These are phyloP conservation scores for Pachycephus smyrnensis DNA, from an alignment of 2,888 invertebrate species.

Conservation along the genomic window DNA sequence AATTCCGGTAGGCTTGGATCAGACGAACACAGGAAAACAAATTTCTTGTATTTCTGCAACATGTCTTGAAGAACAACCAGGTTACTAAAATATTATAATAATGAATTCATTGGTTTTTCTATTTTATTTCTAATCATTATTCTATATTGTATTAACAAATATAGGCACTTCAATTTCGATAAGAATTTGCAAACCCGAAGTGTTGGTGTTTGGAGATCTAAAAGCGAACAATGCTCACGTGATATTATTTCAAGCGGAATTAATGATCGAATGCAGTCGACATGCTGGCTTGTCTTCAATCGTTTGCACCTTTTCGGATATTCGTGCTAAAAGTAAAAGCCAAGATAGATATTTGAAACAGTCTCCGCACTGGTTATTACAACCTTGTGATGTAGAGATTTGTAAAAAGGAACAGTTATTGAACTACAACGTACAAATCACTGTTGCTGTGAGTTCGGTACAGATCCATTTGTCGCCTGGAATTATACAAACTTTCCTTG, in stretches of 20 bases:
- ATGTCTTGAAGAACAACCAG: constrained; percentile 41
- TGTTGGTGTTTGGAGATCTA: constrained; percentile 79
- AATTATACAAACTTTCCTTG: constrained; percentile 78
- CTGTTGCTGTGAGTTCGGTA: constrained; percentile 76
- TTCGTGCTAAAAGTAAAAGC: constrained; percentile 74
- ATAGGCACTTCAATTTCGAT: constrained; percentile 78
- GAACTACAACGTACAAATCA: constrained; percentile 77
- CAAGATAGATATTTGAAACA: constrained; percentile 70
- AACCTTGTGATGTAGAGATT: constrained; percentile 79
- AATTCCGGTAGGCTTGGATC: too few relatives aligned
- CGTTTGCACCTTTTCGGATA: constrained; percentile 73
- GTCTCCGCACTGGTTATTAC: constrained; percentile 71
- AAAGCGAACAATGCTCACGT: constrained; percentile 74
- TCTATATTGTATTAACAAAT: background rate
- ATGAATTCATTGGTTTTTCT: background rate
- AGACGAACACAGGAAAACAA: too few relatives aligned
- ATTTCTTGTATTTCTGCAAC: too few relatives aligned
- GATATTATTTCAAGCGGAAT: constrained; percentile 77
- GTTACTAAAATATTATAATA: constrained; percentile 8
- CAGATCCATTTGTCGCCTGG: constrained; percentile 80
- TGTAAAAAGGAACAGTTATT: constrained; percentile 73
- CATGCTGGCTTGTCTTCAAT: constrained; percentile 76
- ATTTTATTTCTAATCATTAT: background rate
- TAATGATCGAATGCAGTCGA: constrained; percentile 77
- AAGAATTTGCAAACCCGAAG: constrained; percentile 81